Evolutionary conservation across 2,888 invertebrate genomes (phyloP), one percentile per base, ranked within the genome.

Genomic region (Pollenia amentaria): DNA sequence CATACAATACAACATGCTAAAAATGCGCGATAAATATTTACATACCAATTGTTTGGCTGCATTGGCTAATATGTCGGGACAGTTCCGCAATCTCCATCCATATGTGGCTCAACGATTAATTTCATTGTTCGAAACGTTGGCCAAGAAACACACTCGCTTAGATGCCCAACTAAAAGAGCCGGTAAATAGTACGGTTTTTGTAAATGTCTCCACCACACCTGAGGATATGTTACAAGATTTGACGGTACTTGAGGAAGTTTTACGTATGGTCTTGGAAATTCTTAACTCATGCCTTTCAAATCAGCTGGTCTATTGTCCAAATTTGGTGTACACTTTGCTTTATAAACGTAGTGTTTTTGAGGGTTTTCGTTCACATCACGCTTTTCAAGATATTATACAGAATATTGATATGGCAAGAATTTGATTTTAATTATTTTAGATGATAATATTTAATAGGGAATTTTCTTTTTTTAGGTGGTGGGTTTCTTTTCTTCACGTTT

Each of bases 1-100:
- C 8, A 96, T 99, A 90, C 99, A 99, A 92, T 98, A 97, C 94
- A 99, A 99, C 92, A 98, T 99, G 96, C 95, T 98, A 86, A 96
- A 98, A 92, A 98, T 98, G 94, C 95, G 98, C 89, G 99, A 99
- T 92, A 98, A 99, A 93, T 99, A 99, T 93, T 95, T 99, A 18
- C 99, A 99, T 93, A 99, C 99, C 3, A 99, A 99, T 94, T 99
- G 99, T 92, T 94, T 99, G 88, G 99, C 99, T 2, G 99, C 99
- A 8, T 95, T 99, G 89, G 99, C 99, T 16, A 99, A 99, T 91
- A 99, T 99, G 99, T 99, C 99, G 51, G 96, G 96, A 89, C 96
- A 97, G 91, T 99, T 99, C 93, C 95, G 97, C 90, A 96, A 97
- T 81, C 94, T 99, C 21, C 98, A 99, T 93, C 98, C 99, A 0